Percentiles rank a stretch among this genome's conserved stretches.
phyloP scores from a whole-genome alignment of 2,113 vertebrate genomes.

The Bos javanicus region DNA sequence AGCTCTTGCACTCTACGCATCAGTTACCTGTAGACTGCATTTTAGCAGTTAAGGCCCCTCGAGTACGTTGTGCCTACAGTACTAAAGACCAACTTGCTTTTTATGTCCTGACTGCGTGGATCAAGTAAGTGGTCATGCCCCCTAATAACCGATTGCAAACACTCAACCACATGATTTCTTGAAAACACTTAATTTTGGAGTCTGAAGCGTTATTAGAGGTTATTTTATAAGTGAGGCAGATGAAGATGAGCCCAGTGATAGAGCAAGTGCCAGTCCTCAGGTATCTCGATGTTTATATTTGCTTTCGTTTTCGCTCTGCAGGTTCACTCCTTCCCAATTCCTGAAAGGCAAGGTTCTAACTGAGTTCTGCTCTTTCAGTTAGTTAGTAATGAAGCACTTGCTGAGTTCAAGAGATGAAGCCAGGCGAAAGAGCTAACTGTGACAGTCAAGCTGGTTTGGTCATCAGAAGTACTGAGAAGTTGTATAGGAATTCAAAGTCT shows the following conservation, averaged over 20 bases:
- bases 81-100: background rate
- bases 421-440: background rate
- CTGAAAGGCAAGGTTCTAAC: background rate
- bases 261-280: background rate
- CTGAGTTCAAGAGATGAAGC: background rate
- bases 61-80: background rate
- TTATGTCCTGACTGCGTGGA: background rate
- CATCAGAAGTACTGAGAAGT: background rate
- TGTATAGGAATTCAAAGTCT: background rate
- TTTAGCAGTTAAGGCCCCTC: background rate
- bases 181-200: background rate
- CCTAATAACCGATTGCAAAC: background rate
- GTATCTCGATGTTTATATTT: background rate
- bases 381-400: background rate
- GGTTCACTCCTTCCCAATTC: background rate
- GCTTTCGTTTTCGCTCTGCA: background rate
- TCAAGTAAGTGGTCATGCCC: background rate
- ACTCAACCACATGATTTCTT: background rate
- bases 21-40: background rate
- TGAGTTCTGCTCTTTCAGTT: background rate
- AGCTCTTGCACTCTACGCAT: background rate
- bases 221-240: background rate
- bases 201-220: background rate
- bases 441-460: background rate
- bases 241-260: background rate